These are phyloP conservation scores for Ibidorhyncha struthersii DNA, from an alignment of 2,113 vertebrate species.

Conservation along the genomic window DNA sequence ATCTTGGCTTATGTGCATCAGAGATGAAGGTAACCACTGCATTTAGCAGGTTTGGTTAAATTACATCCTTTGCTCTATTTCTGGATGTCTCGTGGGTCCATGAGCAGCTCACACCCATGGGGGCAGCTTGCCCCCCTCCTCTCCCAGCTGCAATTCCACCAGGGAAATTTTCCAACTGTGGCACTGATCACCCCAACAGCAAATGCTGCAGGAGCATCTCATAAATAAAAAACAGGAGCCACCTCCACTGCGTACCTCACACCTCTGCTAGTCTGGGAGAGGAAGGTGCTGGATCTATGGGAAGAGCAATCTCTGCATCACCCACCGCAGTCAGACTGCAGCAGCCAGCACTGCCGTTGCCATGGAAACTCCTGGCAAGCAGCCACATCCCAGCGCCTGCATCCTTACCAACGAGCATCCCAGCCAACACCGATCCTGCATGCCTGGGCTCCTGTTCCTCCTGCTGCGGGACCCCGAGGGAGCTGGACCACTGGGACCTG, in stretches of 20 bases:
- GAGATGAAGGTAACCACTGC: not conserved
- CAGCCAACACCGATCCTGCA: not conserved
- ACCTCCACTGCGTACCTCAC: not conserved
- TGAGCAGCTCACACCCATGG: not conserved
- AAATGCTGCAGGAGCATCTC: not conserved
- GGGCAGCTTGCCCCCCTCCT: not conserved
- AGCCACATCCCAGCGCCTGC: not conserved
- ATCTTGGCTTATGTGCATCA: not conserved
- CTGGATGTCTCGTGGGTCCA: not conserved
- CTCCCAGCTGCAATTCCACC: not conserved
- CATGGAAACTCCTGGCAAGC: not conserved
- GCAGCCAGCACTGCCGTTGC: not conserved
- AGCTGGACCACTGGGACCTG: not conserved
- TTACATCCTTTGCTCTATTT: not conserved
- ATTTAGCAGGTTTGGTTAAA: not conserved
- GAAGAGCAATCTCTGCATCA: not conserved
- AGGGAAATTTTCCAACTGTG: not conserved
- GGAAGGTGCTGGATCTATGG: not conserved
- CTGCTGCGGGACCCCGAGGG: rapidly evolving
- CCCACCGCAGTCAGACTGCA: not conserved
- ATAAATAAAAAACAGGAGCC: not conserved
- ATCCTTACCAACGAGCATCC: not conserved
- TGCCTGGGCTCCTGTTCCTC: no score
- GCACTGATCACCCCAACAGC: not conserved
- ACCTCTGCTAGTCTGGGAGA: not conserved